A percentile compares a stretch with the other conserved stretches of the same genome.
These are phyloP conservation scores for Poicephalus gulielmi DNA, from an alignment of 2,113 vertebrate genomes.

Conservation along the genomic window DNA sequence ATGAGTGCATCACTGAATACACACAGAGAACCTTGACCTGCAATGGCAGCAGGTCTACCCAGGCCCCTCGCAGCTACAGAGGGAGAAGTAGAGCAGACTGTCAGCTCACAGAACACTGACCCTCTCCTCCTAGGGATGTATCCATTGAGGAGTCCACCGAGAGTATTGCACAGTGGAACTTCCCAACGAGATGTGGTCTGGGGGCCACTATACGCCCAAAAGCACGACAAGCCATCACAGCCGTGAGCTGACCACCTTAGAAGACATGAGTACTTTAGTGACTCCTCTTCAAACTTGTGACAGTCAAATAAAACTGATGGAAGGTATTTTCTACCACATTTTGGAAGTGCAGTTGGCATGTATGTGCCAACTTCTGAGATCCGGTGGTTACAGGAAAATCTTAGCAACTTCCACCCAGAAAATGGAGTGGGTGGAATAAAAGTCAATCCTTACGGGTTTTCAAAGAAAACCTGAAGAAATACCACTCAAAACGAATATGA, in stretches of 20 bases:
- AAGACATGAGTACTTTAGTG: background rate
- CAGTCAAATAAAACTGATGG: background rate
- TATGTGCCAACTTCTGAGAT: background rate
- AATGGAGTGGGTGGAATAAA: background rate
- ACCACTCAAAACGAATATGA: background rate
- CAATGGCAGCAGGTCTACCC: accelerated
- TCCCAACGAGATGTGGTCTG: background rate
- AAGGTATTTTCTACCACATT: background rate
- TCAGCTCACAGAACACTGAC: background rate
- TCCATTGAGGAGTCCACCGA: background rate
- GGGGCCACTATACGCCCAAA: background rate
- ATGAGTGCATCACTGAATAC: background rate
- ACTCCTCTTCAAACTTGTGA: background rate
- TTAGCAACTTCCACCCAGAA: background rate
- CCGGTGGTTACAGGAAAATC: background rate
- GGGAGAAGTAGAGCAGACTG: background rate
- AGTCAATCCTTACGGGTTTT: background rate
- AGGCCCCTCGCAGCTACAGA: background rate
- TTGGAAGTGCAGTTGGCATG: background rate
- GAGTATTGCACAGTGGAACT: accelerated
- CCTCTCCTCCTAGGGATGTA: background rate
- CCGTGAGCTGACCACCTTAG: accelerated
- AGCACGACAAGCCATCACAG: accelerated
- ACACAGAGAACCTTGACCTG: background rate
- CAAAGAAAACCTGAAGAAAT: background rate